A percentile compares a stretch with the other conserved stretches of the same genome.
These are phyloP conservation scores for Parapsyche elsis DNA, from an alignment of 1,140 invertebrate genomes.

Conservation along the genomic window DNA sequence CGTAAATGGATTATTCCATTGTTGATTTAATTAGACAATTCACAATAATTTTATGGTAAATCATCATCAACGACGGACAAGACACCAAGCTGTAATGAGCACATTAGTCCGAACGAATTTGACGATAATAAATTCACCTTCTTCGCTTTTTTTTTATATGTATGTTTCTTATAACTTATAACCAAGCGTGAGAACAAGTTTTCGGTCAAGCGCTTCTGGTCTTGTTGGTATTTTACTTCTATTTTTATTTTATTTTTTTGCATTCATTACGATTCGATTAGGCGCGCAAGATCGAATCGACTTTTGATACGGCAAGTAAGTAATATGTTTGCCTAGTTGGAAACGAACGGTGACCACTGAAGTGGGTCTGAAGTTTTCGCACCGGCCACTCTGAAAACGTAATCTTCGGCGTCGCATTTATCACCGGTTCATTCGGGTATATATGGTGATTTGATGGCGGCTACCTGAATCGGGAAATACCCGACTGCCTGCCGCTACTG, in stretches of 20 bases:
- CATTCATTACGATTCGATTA: constrained; percentile 2
- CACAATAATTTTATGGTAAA: too few species aligned
- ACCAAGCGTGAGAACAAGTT: neutral
- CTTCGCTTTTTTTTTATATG: too few species aligned
- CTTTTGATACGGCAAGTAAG: neutral
- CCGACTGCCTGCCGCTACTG: constrained; percentile 36
- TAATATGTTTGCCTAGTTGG: neutral
- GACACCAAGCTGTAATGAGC: too few species aligned
- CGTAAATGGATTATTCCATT: too few species aligned
- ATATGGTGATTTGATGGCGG: constrained; percentile 32
- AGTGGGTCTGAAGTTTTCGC: neutral
- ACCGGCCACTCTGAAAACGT: neutral
- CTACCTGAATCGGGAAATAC: constrained; percentile 17
- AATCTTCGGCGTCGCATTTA: constrained; percentile 1
- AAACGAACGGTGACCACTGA: neutral
- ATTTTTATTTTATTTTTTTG: neutral
- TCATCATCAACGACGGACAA: too few species aligned
- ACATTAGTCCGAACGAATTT: too few species aligned
- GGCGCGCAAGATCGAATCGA: neutral
- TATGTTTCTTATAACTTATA: too few species aligned
- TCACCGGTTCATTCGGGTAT: constrained; percentile 8
- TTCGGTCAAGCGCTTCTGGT: neutral
- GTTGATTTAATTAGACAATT: too few species aligned
- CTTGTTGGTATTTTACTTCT: neutral
- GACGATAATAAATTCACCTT: too few species aligned